Percentiles rank a stretch among this genome's conserved stretches.
Conservation (phyloP, 2,113 vertebrate genomes). For the Saimiri boliviensis region DNA sequence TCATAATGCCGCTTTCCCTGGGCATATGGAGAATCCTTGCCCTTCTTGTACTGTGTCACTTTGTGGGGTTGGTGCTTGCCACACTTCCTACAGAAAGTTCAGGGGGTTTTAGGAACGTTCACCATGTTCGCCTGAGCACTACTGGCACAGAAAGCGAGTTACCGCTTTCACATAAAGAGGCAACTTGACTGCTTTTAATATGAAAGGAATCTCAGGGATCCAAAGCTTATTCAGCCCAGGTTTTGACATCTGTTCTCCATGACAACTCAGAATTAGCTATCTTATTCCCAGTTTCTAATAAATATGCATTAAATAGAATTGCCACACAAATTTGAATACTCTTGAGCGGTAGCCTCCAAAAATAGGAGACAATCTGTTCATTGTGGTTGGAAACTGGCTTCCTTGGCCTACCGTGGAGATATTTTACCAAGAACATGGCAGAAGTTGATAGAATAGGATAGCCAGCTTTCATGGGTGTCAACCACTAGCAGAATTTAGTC, state of each 20-base stretch:
- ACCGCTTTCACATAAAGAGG: not conserved
- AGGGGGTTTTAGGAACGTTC: too few relatives aligned
- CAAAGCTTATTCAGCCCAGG: not conserved
- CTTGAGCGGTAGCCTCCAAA: not conserved
- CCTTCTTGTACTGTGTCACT: too few relatives aligned
- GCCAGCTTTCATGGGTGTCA: not conserved
- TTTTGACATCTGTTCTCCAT: not conserved
- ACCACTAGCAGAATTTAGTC: not conserved
- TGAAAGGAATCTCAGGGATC: not conserved
- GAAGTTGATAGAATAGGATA: not conserved
- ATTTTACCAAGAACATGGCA: not conserved
- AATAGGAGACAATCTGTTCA: not conserved
- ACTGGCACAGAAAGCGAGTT: not conserved
- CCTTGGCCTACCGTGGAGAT: not conserved
- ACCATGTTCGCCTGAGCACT: too few relatives aligned
- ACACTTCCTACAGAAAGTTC: too few relatives aligned
- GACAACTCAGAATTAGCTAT: not conserved
- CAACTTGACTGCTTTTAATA: not conserved
- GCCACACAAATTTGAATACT: not conserved
- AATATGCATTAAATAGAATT: not conserved
- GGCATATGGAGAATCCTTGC: too few relatives aligned
- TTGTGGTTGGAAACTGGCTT: not conserved
- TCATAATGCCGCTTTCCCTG: too few relatives aligned
- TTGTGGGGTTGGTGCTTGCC: too few relatives aligned
- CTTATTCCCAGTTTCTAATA: not conserved